Conservation (phyloP, 92 coral and sea anemone species). For the Virgularia gustaviana region DNA sequence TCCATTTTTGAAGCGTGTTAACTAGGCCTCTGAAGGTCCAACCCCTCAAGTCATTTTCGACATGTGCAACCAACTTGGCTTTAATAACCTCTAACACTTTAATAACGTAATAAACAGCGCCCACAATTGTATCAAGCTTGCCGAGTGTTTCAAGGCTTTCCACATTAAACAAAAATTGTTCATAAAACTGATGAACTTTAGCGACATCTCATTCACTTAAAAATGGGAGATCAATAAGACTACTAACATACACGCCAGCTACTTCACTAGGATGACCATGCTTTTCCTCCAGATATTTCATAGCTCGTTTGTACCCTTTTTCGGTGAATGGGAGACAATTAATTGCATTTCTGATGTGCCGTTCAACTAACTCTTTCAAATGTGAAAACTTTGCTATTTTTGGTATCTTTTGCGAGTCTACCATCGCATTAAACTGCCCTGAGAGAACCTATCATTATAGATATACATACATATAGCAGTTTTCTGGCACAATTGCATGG, state of each 20-base stretch:
- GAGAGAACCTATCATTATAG: conserved; percentile 23
- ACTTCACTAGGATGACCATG: conserved; percentile 43
- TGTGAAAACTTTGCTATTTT: conserved; percentile 21
- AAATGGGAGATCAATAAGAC: conserved; percentile 28
- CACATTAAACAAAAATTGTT: conserved; percentile 34
- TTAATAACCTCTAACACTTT: conserved; percentile 23
- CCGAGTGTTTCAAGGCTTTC: too few relatives aligned
- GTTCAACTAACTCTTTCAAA: conserved; percentile 4
- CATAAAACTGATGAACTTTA: too few relatives aligned
- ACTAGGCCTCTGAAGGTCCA: conserved; percentile 24
- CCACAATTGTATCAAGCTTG: conserved; percentile 30
- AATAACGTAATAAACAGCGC: neutral
- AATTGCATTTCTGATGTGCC: too few relatives aligned
- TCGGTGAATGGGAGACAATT: too few relatives aligned
- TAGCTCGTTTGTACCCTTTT: too few relatives aligned
- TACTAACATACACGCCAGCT: conserved; percentile 37
- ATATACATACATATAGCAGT: too few relatives aligned
- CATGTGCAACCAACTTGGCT: conserved; percentile 13
- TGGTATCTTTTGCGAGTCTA: too few relatives aligned
- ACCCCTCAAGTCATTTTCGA: conserved; percentile 15
- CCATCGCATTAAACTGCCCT: too few relatives aligned
- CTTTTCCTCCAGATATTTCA: too few relatives aligned
- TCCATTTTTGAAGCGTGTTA: conserved; percentile 40
- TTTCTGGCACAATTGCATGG: too few relatives aligned
- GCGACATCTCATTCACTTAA: too few relatives aligned